Conservation (phyloP, 2,888 invertebrate genomes). For the Scaptomyza reducta region DNA sequence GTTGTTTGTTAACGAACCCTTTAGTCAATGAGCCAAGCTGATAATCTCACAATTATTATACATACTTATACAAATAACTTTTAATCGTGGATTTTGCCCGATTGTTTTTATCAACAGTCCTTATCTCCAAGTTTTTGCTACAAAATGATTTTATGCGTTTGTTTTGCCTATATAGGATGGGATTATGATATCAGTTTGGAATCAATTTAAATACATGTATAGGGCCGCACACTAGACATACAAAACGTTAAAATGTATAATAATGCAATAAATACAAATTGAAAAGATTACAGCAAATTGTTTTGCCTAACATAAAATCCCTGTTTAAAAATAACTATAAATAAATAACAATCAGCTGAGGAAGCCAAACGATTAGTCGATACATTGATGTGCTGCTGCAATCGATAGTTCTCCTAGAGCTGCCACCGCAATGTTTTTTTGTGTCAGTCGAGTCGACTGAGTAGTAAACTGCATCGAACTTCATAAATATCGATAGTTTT, state of each 20-base stretch:
- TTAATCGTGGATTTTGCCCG: constrained; percentile 33
- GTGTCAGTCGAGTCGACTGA: neutral
- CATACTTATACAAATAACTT: constrained; percentile 38
- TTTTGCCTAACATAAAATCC: neutral
- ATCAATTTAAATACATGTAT: constrained; percentile 36
- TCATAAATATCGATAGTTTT: constrained; percentile 45
- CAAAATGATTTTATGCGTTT: constrained; percentile 35
- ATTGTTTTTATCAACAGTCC: constrained; percentile 39
- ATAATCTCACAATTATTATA: constrained; percentile 72
- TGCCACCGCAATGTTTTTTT: constrained; percentile 14
- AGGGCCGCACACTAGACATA: constrained; percentile 52
- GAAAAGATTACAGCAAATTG: constrained; percentile 6
- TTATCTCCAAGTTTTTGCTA: constrained; percentile 43
- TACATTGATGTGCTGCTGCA: constrained; percentile 3
- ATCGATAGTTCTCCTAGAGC: constrained; percentile 21
- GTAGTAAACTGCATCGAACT: constrained; percentile 24
- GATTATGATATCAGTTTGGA: constrained; percentile 45
- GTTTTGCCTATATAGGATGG: constrained; percentile 37
- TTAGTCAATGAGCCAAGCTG: constrained; percentile 74
- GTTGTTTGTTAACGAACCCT: constrained; percentile 50
- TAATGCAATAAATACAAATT: constrained; percentile 43
- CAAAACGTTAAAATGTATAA: constrained; percentile 43
- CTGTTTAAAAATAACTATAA: neutral
- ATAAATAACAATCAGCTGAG: constrained; percentile 33
- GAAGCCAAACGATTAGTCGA: neutral